A percentile compares a stretch with the other conserved stretches of the same genome.
Conservation (phyloP, 1,140 invertebrate species). For the Melitaea cinxia region DNA sequence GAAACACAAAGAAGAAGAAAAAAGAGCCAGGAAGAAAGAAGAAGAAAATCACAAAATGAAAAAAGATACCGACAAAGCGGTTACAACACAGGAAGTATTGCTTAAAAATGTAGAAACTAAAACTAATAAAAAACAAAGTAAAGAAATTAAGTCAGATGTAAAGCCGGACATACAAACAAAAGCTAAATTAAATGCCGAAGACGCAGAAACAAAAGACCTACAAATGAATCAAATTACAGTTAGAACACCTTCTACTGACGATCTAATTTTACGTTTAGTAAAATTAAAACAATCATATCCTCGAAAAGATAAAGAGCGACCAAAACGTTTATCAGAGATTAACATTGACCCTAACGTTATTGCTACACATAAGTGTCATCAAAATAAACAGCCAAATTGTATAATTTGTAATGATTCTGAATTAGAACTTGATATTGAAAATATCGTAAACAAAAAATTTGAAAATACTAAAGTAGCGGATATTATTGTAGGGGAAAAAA, state of each 20-base stretch:
- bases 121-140: background rate
- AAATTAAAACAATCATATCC: slow-evolving; percentile 45
- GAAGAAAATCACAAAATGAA: slow-evolving; percentile 22
- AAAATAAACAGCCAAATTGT: slow-evolving; percentile 31
- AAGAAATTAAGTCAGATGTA: background rate
- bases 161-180: slow-evolving; percentile 17
- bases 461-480: slow-evolving; percentile 31
- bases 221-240: slow-evolving; percentile 45
- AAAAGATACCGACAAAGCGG: slow-evolving; percentile 9
- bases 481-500: slow-evolving; percentile 60
- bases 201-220: slow-evolving; percentile 40
- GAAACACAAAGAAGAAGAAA: slow-evolving; percentile 26
- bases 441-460: slow-evolving; percentile 34
- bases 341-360: slow-evolving; percentile 30
- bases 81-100: background rate
- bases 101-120: background rate
- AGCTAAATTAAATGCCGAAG: slow-evolving; percentile 8
- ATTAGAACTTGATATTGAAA: slow-evolving; percentile 49
- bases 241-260: slow-evolving; percentile 40
- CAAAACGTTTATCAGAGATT: slow-evolving; percentile 37
- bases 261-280: slow-evolving; percentile 49
- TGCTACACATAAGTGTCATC: slow-evolving; percentile 37
- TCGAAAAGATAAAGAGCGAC: slow-evolving; percentile 21
- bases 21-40: slow-evolving; percentile 17
- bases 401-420: slow-evolving; percentile 49